A percentile compares a stretch with the other conserved stretches of the same genome.
These are phyloP conservation scores for Poeciliopsis turneri DNA, from an alignment of 2,797 vertebrate species.

Conservation along the genomic window DNA sequence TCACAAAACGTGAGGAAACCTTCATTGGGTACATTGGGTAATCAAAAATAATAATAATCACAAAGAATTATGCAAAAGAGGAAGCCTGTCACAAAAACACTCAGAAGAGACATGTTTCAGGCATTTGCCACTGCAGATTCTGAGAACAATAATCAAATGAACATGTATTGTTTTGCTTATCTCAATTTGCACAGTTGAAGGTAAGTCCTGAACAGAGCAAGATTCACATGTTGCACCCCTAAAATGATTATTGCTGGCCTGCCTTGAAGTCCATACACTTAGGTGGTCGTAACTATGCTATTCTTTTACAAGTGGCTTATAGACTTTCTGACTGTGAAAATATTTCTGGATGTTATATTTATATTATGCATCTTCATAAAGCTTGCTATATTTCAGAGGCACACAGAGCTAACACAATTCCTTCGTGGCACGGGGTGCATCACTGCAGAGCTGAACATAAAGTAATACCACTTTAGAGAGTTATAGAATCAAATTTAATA, in stretches of 20 bases:
- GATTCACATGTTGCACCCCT: neutral
- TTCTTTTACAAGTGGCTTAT: neutral
- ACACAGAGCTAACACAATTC: neutral
- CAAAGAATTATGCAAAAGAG: neutral
- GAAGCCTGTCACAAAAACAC: neutral
- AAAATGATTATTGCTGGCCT: neutral
- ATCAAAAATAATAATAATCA: neutral
- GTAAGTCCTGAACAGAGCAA: neutral
- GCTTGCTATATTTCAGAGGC: neutral
- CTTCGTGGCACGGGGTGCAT: slow-evolving; percentile 1
- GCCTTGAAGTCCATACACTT: neutral
- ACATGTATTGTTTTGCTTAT: neutral
- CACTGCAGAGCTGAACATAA: slow-evolving; percentile 10
- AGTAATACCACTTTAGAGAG: slow-evolving; percentile 24
- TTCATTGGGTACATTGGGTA: neutral
- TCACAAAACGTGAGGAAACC: neutral
- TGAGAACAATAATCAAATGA: neutral
- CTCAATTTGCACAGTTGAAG: neutral
- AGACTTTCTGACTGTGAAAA: neutral
- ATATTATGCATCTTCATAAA: slow-evolving; percentile 8
- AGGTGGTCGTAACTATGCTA: neutral
- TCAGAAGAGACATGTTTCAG: neutral
- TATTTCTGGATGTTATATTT: neutral
- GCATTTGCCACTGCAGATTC: neutral
- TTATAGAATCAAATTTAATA: slow-evolving; percentile 22